These are phyloP conservation scores for Zonitis immaculata DNA, from an alignment of 2,888 invertebrate genomes.

Conservation along the genomic window DNA sequence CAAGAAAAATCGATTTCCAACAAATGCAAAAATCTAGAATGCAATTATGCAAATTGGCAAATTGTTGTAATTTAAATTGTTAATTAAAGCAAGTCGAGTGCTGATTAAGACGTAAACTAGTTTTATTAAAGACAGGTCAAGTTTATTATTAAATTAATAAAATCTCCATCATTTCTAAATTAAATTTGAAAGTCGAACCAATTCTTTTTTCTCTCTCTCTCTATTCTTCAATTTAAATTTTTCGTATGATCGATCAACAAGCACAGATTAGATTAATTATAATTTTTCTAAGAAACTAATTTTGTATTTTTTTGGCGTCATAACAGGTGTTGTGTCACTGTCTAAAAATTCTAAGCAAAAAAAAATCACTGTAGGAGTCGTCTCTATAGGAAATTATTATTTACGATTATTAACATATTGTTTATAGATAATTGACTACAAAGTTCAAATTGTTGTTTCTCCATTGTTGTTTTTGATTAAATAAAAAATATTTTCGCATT, in stretches of 20 bases:
- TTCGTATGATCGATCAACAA: too few species aligned
- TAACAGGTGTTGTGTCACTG: background rate
- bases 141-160: too few species aligned
- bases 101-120: background rate
- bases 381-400: background rate
- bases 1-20: background rate
- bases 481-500: background rate
- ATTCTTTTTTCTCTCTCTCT: too few species aligned
- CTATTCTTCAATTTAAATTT: too few species aligned
- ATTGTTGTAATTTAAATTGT: background rate
- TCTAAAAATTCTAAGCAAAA: background rate
- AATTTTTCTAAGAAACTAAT: background rate
- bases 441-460: background rate
- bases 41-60: background rate
- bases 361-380: background rate
- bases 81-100: background rate
- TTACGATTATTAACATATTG: background rate
- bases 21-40: too few species aligned
- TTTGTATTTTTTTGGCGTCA: background rate
- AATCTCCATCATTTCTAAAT: too few species aligned
- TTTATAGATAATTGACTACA: background rate
- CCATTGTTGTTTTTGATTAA: background rate
- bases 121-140: background rate
- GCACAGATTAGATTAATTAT: too few species aligned
- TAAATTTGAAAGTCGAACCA: too few species aligned